Percentiles rank a stretch among this genome's conserved stretches.
phyloP scores from a whole-genome alignment of 1,140 invertebrate species.

The Stegodyphus mimosarum region DNA sequence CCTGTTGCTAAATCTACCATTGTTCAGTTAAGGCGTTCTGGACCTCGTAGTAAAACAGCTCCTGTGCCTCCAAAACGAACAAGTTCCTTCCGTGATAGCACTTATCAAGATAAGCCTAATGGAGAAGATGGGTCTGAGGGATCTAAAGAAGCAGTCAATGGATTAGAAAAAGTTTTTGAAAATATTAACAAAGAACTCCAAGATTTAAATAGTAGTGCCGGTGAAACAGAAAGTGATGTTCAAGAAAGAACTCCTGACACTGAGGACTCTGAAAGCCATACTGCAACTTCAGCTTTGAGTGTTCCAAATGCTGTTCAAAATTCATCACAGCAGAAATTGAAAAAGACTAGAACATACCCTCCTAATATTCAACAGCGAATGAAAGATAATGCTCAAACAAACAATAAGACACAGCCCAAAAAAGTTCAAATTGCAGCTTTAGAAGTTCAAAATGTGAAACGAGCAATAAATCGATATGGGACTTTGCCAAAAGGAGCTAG shows the following conservation, averaged over 20 bases:
- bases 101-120: conserved; percentile 62
- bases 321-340: conserved; percentile 65
- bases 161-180: conserved; percentile 65
- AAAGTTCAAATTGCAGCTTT: conserved; percentile 84
- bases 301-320: conserved; percentile 45
- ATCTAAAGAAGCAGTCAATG: conserved; percentile 63
- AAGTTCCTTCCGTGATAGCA: conserved; percentile 74
- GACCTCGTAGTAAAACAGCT: conserved; percentile 78
- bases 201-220: conserved; percentile 55
- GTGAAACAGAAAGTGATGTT: conserved; percentile 74
- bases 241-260: conserved; percentile 76
- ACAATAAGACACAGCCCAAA: conserved; percentile 60
- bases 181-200: conserved; percentile 68
- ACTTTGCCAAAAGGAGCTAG: conserved; percentile 94
- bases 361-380: conserved; percentile 62
- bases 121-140: conserved; percentile 64
- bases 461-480: conserved; percentile 94
- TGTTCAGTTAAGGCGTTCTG: conserved; percentile 81
- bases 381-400: conserved; percentile 45
- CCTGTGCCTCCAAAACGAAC: conserved; percentile 93
- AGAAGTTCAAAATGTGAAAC: conserved; percentile 96
- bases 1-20: conserved; percentile 70
- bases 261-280: conserved; percentile 71
- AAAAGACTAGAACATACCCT: conserved; percentile 74
- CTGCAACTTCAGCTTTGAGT: conserved; percentile 46